Conservation (phyloP, 2,113 vertebrate species). For the Mormyrus iriodes region DNA sequence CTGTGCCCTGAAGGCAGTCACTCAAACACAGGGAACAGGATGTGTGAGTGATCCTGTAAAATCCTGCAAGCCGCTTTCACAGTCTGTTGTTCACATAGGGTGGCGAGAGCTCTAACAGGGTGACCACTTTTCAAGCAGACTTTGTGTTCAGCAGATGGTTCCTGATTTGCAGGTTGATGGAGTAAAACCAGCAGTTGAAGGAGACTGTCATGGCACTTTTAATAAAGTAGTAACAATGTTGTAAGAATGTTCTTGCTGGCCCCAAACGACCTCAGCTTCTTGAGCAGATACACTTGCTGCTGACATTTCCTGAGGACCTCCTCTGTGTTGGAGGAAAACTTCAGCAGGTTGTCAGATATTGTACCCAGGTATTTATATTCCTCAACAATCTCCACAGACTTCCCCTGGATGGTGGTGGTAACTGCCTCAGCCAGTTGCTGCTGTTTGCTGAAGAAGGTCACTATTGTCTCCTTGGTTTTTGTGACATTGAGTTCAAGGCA, state of each 20-base stretch:
- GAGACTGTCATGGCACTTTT: background rate
- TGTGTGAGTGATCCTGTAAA: background rate
- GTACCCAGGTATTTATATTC: background rate
- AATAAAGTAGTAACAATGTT: background rate
- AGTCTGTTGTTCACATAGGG: background rate
- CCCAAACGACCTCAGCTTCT: background rate
- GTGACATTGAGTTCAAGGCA: background rate
- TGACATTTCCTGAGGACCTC: background rate
- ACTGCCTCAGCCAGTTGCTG: background rate
- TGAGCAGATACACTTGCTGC: background rate
- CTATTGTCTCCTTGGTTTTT: background rate
- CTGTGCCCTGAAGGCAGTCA: background rate
- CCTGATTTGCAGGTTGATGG: background rate
- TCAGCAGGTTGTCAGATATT: background rate
- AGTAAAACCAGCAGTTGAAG: background rate
- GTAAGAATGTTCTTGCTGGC: background rate
- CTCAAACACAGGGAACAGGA: background rate
- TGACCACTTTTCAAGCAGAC: background rate
- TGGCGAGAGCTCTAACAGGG: background rate
- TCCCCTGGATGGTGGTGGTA: background rate
- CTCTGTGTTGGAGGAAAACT: background rate
- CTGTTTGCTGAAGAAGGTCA: background rate
- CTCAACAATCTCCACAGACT: background rate
- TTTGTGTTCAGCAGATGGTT: constrained; percentile 23
- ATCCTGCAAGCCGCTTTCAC: background rate